Percentiles rank a stretch among this genome's conserved stretches.
phyloP scores from a whole-genome alignment of 2,888 invertebrate species.

The Colostygia pectinataria region DNA sequence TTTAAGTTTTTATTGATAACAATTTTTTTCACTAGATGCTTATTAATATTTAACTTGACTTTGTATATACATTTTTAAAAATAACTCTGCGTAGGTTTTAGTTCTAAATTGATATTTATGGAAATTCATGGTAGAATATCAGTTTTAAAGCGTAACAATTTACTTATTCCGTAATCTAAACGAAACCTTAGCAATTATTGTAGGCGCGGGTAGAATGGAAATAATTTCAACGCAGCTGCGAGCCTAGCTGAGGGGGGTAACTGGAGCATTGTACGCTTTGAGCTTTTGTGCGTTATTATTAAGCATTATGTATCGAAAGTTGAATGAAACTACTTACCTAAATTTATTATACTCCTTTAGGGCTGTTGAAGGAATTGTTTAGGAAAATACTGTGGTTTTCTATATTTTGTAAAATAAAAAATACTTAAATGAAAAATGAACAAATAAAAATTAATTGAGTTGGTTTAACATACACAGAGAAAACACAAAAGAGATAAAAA shows the following conservation, averaged over 20 bases:
- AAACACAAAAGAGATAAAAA: no score
- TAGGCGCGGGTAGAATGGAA: conserved; percentile 23
- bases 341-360: background rate
- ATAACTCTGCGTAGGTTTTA: no score
- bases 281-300: conserved; percentile 17
- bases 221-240: conserved; percentile 29
- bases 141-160: no score
- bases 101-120: no score
- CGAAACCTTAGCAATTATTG: conserved; percentile 47
- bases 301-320: conserved; percentile 6
- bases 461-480: no score
- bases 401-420: background rate
- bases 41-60: no score
- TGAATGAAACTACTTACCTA: conserved; percentile 2
- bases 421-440: no score
- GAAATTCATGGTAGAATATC: no score
- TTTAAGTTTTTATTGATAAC: no score
- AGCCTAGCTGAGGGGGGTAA: conserved; percentile 26
- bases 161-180: conserved; percentile 6
- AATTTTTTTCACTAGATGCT: no score
- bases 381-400: background rate
- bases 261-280: conserved; percentile 26
- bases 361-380: background rate
- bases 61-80: no score
- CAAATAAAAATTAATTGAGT: no score